Percentiles rank a stretch among this genome's conserved stretches.
Conservation (phyloP, 2,797 vertebrate genomes). For the Okamejei kenojei region DNA sequence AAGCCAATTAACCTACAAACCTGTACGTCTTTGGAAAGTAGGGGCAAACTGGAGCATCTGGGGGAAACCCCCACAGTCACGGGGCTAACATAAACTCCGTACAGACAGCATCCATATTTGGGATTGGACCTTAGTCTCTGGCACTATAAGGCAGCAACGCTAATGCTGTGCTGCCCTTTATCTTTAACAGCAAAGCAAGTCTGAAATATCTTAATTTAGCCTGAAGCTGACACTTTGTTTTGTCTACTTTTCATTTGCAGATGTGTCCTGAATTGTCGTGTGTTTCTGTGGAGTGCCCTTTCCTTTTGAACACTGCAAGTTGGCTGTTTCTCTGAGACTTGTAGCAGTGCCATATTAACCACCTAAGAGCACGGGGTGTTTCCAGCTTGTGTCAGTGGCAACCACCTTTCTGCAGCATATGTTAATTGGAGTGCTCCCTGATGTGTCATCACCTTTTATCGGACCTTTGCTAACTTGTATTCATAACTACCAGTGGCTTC, state of each 20-base stretch:
- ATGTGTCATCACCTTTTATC: conserved; percentile 69
- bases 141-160: no score
- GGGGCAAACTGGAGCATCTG: no score
- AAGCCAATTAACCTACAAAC: no score
- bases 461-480: conserved; percentile 75
- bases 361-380: conserved; percentile 75
- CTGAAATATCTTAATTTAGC: neutral
- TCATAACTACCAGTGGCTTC: conserved; percentile 78
- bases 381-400: conserved; percentile 79
- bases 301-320: conserved; percentile 68
- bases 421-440: conserved; percentile 75
- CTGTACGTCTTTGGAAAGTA: no score
- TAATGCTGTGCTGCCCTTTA: neutral
- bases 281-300: conserved; percentile 39
- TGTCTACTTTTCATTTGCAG: conserved; percentile 45
- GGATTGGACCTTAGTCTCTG: no score
- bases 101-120: no score
- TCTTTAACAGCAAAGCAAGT: neutral
- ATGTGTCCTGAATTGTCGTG: conserved; percentile 63
- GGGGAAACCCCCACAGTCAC: no score
- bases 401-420: conserved; percentile 76
- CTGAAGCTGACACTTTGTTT: conserved; percentile 12
- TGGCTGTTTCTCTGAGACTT: conserved; percentile 69
- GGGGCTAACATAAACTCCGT: no score
- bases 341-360: conserved; percentile 79